Conservation (phyloP, 2,888 invertebrate genomes). For the Helobdella robusta region DNA sequence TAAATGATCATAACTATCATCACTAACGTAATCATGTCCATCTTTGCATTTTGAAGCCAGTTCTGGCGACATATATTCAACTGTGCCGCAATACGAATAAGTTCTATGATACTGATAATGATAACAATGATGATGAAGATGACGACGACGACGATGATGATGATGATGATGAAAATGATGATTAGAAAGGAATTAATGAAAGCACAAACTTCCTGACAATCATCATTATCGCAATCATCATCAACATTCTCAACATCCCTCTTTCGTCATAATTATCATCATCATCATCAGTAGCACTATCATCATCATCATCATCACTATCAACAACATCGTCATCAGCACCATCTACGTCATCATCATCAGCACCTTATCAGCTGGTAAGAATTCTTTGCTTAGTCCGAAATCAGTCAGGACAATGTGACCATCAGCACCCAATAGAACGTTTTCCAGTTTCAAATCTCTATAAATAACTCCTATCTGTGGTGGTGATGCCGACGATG, state of each 20-base stretch:
- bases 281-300: too few relatives aligned
- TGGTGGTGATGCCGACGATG: too few relatives aligned
- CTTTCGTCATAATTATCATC: neutral
- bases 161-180: too few relatives aligned
- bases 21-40: slow-evolving; percentile 87
- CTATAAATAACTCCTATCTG: slow-evolving; percentile 93
- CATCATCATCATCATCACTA: neutral
- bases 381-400: slow-evolving; percentile 88
- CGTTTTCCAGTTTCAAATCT: slow-evolving; percentile 94
- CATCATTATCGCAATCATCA: neutral
- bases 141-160: too few relatives aligned
- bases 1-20: neutral
- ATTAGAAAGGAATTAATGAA: neutral
- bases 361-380: slow-evolving; percentile 60
- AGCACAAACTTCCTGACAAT: neutral
- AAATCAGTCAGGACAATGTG: slow-evolving; percentile 95
- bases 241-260: neutral
- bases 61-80: slow-evolving; percentile 95
- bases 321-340: too few relatives aligned
- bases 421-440: slow-evolving; percentile 81
- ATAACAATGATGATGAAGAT: slow-evolving; percentile 1
- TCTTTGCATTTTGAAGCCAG: slow-evolving; percentile 68
- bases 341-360: too few relatives aligned
- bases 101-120: slow-evolving; percentile 63
- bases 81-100: slow-evolving; percentile 94